Evolutionary conservation across 2,113 vertebrate species (phyloP), one percentile per base, ranked within the genome.

Genomic region (Eolophus roseicapilla): DNA sequence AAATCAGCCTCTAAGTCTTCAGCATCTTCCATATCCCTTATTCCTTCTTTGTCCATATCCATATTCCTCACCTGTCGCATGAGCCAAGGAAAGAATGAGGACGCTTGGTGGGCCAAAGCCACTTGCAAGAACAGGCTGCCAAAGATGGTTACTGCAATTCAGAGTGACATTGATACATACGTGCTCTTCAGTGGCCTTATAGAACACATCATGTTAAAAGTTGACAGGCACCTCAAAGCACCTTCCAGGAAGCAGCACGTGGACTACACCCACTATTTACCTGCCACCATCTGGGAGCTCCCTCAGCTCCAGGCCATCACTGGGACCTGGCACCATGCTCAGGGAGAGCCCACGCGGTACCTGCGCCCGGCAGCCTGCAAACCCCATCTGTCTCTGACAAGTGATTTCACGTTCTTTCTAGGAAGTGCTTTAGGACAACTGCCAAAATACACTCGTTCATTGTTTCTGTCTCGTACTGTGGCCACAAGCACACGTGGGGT

Each of bases 291-390:
- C 46, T 37, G 55, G 52, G 79, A 90, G 46, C 44, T 70, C 18
- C n/a, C 17, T 37, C 59, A 63, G 76, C 81, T 62, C 63, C 77
- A 62, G 49, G n/a, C 10, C 35, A 1, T 2, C 0, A 0, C 64
- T 7, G 1, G 39, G 33, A 52, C 73, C 13, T 13, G 47, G 43
- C 0, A 0, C 44, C 18, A 2, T 0, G 0, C 55, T 23, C 37
- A 23, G 53, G 67, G 64, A 80, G 6, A 77, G 71, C 50, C 64
- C 88, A 62, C 1, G 0, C 2, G 0, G 44, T 67, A 86, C 82
- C 79, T 95, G 86, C 4, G 3, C 64, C 59, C 86, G 63, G 79
- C 88, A 65, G 85, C 41, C 68, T 59, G 74, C 73, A 75, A 70
- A 83, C 29, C 82, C 86, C 82, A 81, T 69, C 92, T 86, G 88